Conservation (phyloP, 1,140 invertebrate genomes). For the Zaprionus kolodkinae region DNA sequence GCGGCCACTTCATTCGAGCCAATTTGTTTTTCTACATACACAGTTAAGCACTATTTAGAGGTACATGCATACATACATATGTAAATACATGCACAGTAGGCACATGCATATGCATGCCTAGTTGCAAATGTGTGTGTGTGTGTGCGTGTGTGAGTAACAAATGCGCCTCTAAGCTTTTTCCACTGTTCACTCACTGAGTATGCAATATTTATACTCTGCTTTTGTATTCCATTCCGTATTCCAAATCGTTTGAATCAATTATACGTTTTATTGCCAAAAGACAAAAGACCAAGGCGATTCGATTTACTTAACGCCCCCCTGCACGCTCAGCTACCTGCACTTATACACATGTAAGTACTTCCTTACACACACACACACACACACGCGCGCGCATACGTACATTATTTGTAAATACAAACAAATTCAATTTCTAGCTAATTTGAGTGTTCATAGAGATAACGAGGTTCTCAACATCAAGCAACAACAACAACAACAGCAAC, state of each 20-base stretch:
- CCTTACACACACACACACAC: constrained; percentile 1
- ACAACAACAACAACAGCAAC: constrained; percentile 40
- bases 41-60: not conserved
- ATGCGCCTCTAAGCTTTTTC: not conserved
- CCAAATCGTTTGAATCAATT: constrained; percentile 9
- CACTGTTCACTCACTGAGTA: not conserved
- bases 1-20: constrained; percentile 1
- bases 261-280: constrained; percentile 13
- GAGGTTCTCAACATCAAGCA: constrained; percentile 62
- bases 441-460: constrained; percentile 74
- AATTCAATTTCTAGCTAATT: constrained; percentile 69
- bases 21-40: constrained; percentile 9
- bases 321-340: constrained; percentile 2
- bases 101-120: not conserved
- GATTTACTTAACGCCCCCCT: constrained; percentile 8
- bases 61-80: constrained; percentile 16
- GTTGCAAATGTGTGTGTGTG: no score
- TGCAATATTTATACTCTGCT: not conserved
- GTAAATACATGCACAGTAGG: not conserved
- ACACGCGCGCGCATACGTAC: not conserved
- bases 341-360: constrained; percentile 6
- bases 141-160: not conserved
- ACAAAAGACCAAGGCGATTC: constrained; percentile 5
- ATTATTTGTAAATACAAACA: constrained; percentile 60
- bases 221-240: constrained; percentile 4